Evolutionary conservation across 2,888 invertebrate species (phyloP), one percentile per base, ranked within the genome.

Genomic region (Drosophila eohydei): DNA sequence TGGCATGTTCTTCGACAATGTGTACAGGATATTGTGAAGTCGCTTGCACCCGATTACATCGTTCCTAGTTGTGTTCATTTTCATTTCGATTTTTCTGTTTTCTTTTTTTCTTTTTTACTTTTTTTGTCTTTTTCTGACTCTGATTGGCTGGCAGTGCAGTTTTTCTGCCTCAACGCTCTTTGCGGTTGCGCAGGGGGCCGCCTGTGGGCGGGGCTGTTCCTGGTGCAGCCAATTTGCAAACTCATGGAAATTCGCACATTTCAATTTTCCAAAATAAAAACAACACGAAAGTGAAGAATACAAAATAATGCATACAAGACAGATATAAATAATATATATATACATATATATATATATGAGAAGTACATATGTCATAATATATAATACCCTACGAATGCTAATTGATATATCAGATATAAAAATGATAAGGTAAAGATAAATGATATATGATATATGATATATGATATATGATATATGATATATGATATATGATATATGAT

Each of bases 81-180:
- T 11, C 21, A 34, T 56, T 56, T 43, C 9, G 32, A 56, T 43
- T 56, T 40, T 43, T 56, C 56, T 56, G 51, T 21, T 28, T 21
- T 32, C 52, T 16, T 16, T 21, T 40, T 16, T 9, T 30, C 59
- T 59, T 72, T 52, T 61, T 65, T 44, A 12, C 3, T 54, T 46
- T 48, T 48, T 26, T 51, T 46, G 12, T 40, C 28, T 0, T 56
- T 55, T 66, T 52, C 38, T 48, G 43, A 14, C 46, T 36, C 44
- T 71, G 71, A 82, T 87, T 74, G 83, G 82, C 79, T 81, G 71
- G 57, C 78, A 63, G 69, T 86, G 91, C 91, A 91, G 79, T 91
- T 91, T 90, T 91, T 91, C 91, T 78, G 86, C 86, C 82, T 88
- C 81, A 91, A 75, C 84, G 82, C 67, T 21, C 54, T 40, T 28